Evolutionary conservation across 23 tunicate genomes (phyloP).

Genomic region (Halocynthia aurantium): DNA sequence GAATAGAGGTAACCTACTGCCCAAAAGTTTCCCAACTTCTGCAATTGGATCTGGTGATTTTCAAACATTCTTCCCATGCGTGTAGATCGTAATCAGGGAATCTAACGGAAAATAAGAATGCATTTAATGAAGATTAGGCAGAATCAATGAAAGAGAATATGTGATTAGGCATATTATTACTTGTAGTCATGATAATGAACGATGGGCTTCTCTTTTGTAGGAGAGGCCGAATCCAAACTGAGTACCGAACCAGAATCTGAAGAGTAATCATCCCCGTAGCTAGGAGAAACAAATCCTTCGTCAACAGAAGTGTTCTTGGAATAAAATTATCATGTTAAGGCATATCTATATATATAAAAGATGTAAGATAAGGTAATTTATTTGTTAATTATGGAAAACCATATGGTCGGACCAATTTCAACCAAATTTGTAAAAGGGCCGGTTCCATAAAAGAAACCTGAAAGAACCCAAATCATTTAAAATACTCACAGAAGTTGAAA

Average conservation of each 20-base stretch:
- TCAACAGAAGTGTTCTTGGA: conserved; percentile 21
- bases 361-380: no score
- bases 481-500: not conserved
- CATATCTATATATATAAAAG: no score
- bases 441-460: not conserved
- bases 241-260: conserved; percentile 5
- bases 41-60: conserved; percentile 6
- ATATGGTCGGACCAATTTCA: no score
- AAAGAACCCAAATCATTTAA: not conserved
- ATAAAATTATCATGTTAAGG: not conserved
- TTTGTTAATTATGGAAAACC: no score
- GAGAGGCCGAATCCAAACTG: not conserved
- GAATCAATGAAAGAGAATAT: not conserved
- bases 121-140: not conserved
- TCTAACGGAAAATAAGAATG: conserved; percentile 15
- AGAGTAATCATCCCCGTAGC: not conserved
- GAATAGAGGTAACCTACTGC: conserved; percentile 9
- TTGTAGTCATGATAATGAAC: conserved; percentile 44
- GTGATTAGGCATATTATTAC: not conserved
- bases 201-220: not conserved
- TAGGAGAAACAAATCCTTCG: conserved; percentile 53
- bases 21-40: conserved; percentile 78
- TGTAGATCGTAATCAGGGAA: conserved; percentile 35
- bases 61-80: conserved; percentile 40
- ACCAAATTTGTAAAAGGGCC: not conserved